A percentile compares a stretch with the other conserved stretches of the same genome.
Conservation (phyloP, 2,888 invertebrate species). For the Parnassius glacialis region DNA sequence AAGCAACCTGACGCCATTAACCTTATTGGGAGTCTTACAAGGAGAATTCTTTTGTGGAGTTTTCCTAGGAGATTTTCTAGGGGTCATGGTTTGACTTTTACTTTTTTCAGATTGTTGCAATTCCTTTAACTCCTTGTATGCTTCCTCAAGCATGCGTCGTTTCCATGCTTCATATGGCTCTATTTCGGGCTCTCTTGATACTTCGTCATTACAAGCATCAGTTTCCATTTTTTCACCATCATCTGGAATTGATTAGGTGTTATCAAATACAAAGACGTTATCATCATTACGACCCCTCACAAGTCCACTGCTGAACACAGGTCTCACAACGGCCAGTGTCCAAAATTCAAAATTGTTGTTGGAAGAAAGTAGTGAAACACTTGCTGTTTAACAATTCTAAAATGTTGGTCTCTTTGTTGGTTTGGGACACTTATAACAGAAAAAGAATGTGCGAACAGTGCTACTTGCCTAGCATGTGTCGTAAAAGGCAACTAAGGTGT, state of each 20-base stretch:
- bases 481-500: too few species aligned
- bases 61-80: slow-evolving; percentile 59
- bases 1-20: slow-evolving; percentile 57
- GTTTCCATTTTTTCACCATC: slow-evolving; percentile 49
- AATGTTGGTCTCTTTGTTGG: too few species aligned
- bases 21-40: slow-evolving; percentile 48
- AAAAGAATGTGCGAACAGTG: too few species aligned
- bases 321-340: too few species aligned
- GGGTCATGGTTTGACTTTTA: slow-evolving; percentile 34
- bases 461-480: too few species aligned
- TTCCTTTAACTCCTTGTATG: slow-evolving; percentile 58
- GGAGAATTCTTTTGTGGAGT: slow-evolving; percentile 60
- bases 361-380: too few species aligned
- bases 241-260: slow-evolving; percentile 35
- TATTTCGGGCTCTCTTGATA: slow-evolving; percentile 45
- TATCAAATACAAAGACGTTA: too few species aligned
- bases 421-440: too few species aligned
- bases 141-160: slow-evolving; percentile 75
- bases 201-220: slow-evolving; percentile 39
- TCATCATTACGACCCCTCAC: too few species aligned
- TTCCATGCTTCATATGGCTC: slow-evolving; percentile 85
- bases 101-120: slow-evolving; percentile 38
- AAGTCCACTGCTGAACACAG: too few species aligned
- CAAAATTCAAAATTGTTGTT: too few species aligned
- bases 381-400: too few species aligned